A percentile compares a stretch with the other conserved stretches of the same genome.
Evolutionary conservation across 2,888 invertebrate genomes (phyloP).

Genomic region (Acleris literana): DNA sequence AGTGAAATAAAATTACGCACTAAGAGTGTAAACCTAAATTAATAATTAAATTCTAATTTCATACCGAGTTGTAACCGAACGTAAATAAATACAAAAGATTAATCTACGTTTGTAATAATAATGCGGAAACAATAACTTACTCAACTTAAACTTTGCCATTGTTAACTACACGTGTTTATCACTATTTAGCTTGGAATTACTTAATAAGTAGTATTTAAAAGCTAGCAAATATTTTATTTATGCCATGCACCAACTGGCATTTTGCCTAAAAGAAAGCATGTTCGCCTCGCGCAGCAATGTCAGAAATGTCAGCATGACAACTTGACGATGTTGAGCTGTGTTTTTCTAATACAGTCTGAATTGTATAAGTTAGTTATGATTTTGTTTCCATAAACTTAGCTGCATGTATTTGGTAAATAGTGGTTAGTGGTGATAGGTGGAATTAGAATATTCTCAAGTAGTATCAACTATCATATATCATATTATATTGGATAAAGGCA

Average conservation of each 20-base stretch:
- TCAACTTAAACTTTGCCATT: slow-evolving; percentile 75
- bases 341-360: neutral
- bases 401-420: no score
- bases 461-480: neutral
- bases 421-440: neutral
- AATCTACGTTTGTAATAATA: neutral
- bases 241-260: slow-evolving; percentile 16
- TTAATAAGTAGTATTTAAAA: slow-evolving; percentile 11
- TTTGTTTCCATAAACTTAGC: no score
- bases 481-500: neutral
- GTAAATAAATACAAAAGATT: neutral
- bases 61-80: neutral
- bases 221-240: slow-evolving; percentile 17
- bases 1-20: no score
- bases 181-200: slow-evolving; percentile 9
- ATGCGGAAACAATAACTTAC: slow-evolving; percentile 55
- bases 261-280: slow-evolving; percentile 31
- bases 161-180: neutral
- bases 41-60: no score
- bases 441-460: no score
- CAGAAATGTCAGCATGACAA: slow-evolving; percentile 23
- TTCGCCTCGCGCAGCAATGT: slow-evolving; percentile 18
- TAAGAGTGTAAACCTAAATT: no score
- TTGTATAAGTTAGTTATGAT: neutral
- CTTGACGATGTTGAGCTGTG: slow-evolving; percentile 1